phyloP scores from a whole-genome alignment of 2,113 vertebrate genomes.

The Ctenodactylus gundi region DNA sequence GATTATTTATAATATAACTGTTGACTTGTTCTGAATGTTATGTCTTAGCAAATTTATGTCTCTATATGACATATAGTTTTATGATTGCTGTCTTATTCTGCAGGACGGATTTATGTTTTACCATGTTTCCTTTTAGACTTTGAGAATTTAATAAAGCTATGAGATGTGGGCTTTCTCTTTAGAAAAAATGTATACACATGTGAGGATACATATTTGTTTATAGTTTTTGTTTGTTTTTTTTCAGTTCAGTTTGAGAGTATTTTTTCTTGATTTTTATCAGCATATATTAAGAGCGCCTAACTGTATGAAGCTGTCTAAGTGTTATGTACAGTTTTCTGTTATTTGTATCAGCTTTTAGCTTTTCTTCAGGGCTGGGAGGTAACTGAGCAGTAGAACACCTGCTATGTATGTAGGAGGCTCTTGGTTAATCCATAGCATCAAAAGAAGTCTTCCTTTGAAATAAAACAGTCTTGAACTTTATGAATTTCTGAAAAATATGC shows the following conservation, averaged over 20 bases:
- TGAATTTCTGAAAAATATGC: not conserved
- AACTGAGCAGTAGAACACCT: not conserved
- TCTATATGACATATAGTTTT: not conserved
- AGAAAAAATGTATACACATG: not conserved
- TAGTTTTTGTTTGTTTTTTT: not conserved
- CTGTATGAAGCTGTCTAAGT: not conserved
- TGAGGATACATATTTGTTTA: not conserved
- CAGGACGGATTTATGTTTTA: not conserved
- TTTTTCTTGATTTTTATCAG: not conserved
- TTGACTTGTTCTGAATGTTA: not conserved
- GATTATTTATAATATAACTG: not conserved
- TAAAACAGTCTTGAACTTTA: not conserved
- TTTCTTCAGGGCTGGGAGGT: not conserved
- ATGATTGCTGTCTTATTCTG: not conserved
- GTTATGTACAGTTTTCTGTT: not conserved
- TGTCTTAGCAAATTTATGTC: not conserved
- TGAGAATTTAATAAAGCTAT: not conserved
- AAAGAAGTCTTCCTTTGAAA: not conserved
- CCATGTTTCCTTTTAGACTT: not conserved
- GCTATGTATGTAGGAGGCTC: not conserved
- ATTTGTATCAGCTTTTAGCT: not conserved
- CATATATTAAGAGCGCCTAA: not conserved
- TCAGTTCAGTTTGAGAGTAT: not conserved
- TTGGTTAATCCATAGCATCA: not conserved
- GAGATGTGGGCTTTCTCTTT: not conserved